Conservation (phyloP, 2,797 vertebrate genomes). For the Taeniopygia guttata region DNA sequence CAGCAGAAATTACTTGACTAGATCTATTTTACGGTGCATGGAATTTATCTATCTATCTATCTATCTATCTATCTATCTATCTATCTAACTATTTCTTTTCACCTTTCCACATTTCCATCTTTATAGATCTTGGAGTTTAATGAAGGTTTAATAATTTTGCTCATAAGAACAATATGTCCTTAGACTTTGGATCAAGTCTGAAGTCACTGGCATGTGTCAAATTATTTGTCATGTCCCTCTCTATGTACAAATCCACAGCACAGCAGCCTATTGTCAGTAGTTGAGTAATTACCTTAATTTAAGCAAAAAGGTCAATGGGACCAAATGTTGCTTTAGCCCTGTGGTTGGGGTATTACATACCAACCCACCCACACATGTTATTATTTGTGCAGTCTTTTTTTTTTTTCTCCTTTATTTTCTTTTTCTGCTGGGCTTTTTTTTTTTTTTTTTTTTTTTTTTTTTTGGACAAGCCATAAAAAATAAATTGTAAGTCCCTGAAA, state of each 20-base stretch:
- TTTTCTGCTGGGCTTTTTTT: not conserved
- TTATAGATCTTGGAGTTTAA: not conserved
- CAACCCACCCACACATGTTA: conserved; percentile 17
- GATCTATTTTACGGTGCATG: not conserved
- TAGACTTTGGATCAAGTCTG: not conserved
- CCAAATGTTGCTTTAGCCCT: conserved; percentile 17
- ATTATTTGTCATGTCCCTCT: not conserved
- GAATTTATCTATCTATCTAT: not conserved
- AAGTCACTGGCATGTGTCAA: not conserved
- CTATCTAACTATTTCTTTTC: not conserved
- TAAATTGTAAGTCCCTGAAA: conserved; percentile 58
- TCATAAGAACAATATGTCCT: not conserved
- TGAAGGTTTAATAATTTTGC: not conserved
- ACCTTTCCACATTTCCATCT: not conserved
- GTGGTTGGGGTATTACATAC: conserved; percentile 36
- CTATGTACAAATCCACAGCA: not conserved
- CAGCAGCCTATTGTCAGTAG: conserved; percentile 3
- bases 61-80: not conserved
- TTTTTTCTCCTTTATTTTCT: not conserved
- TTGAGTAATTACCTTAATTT: conserved; percentile 56
- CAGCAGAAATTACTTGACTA: not conserved
- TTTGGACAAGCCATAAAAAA: not conserved
- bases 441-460: not conserved
- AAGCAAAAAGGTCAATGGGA: conserved; percentile 48
- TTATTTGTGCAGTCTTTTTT: conserved; percentile 3